These are phyloP conservation scores for zebrafish (Danio rerio) DNA, from an alignment of 2,113 vertebrate genomes.

Conservation along the genomic window GRCz12tu NC_133200.1:32166501-32167000, in stretches of 20 bases:
- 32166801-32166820: not conserved
- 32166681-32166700: constrained; percentile 26
- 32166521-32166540: constrained; percentile 56
- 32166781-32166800: not conserved
- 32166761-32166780: constrained; percentile 4
- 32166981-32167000: not conserved
- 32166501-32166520: constrained; percentile 60
- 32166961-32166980: not conserved
- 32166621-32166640: constrained; percentile 58
- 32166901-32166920: not conserved
- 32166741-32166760: constrained; percentile 16
- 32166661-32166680: constrained; percentile 58
- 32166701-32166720: constrained; percentile 22
- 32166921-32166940: not conserved
- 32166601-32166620: constrained; percentile 57
- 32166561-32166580: constrained; percentile 57
- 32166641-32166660: constrained; percentile 55
- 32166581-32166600: constrained; percentile 68
- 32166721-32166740: constrained; percentile 22
- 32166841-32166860: not conserved
- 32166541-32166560: constrained; percentile 63
- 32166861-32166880: not conserved
- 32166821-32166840: not conserved
- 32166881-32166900: not conserved
- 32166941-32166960: not conserved